phyloP scores from a whole-genome alignment of 1,140 invertebrate species.

The Delia radicum region DNA sequence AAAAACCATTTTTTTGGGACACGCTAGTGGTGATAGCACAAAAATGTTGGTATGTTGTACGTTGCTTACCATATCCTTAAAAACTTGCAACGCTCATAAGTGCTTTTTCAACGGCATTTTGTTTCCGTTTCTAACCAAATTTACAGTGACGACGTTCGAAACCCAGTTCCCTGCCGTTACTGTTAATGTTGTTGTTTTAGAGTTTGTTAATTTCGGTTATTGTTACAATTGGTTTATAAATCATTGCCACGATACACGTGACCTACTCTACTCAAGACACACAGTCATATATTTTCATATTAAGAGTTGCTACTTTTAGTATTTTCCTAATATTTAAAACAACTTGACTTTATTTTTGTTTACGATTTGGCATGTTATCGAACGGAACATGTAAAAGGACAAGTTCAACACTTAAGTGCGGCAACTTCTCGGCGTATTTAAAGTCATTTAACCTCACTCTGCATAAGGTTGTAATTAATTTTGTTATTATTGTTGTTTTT shows the following conservation, averaged over 20 bases:
- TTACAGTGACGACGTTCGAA: neutral
- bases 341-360: slow-evolving; percentile 4
- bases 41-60: neutral
- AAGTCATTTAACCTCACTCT: slow-evolving; percentile 14
- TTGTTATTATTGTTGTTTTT: neutral
- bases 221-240: slow-evolving; percentile 21
- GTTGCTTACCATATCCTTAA: neutral
- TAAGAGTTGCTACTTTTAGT: neutral
- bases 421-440: slow-evolving; percentile 3
- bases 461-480: slow-evolving; percentile 13
- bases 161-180: neutral
- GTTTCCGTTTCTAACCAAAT: slow-evolving; percentile 16
- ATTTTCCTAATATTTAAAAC: too few species aligned
- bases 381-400: too few species aligned
- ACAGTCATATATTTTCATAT: neutral
- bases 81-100: slow-evolving; percentile 9
- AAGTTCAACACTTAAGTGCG: neutral
- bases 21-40: too few species aligned
- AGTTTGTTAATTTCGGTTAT: neutral
- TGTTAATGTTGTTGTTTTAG: neutral
- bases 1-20: too few species aligned
- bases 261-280: neutral
- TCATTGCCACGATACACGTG: slow-evolving; percentile 1
- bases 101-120: slow-evolving; percentile 19
- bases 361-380: too few species aligned